phyloP scores from a whole-genome alignment of 2,888 invertebrate species.

The Rapana venosa region DNA sequence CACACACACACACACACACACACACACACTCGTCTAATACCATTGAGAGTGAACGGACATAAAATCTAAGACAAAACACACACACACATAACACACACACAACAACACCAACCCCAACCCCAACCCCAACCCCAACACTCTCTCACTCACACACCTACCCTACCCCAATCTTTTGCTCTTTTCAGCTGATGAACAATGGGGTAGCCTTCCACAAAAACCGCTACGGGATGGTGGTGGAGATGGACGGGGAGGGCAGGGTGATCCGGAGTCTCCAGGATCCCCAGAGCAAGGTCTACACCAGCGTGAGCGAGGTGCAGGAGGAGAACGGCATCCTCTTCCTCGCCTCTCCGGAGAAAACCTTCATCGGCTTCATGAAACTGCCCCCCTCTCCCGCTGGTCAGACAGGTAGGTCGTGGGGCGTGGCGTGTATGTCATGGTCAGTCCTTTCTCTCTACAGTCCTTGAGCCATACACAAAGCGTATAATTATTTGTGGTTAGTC shows the following conservation, averaged over 20 bases:
- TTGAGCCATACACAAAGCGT: too few relatives aligned
- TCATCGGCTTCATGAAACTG: constrained; percentile 35
- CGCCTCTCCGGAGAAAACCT: constrained; percentile 24
- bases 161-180: too few relatives aligned
- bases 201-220: constrained; percentile 15
- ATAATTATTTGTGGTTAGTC: too few relatives aligned
- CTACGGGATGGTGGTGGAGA: constrained; percentile 47
- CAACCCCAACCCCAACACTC: too few relatives aligned
- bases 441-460: too few relatives aligned
- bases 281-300: constrained; percentile 30
- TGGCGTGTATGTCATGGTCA: background rate
- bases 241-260: constrained; percentile 41
- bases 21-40: too few relatives aligned
- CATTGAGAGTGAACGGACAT: too few relatives aligned
- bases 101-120: too few relatives aligned
- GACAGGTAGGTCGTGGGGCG: background rate
- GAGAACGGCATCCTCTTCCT: constrained; percentile 30
- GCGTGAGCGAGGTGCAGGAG: constrained; percentile 41
- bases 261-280: constrained; percentile 48
- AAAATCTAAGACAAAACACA: too few relatives aligned
- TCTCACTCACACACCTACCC: too few relatives aligned
- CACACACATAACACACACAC: background rate
- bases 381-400: background rate
- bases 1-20: too few relatives aligned
- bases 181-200: background rate